A percentile compares a stretch with the other conserved stretches of the same genome.
These are phyloP conservation scores for Crotalus viridis DNA, from an alignment of 2,113 vertebrate genomes.

Conservation along the genomic window DNA sequence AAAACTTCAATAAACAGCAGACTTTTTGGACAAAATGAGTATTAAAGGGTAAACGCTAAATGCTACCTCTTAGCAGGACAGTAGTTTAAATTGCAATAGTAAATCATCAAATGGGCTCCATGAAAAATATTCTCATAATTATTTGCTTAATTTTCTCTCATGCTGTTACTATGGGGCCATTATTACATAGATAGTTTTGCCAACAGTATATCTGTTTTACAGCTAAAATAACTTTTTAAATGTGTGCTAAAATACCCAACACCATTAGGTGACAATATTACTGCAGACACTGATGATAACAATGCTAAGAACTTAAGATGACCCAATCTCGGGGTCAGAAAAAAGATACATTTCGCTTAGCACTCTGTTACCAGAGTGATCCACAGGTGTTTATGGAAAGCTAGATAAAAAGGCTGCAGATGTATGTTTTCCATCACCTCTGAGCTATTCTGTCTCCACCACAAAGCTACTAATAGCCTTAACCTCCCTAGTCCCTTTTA, in stretches of 20 bases:
- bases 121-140: slow-evolving; percentile 36
- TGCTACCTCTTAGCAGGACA: slow-evolving; percentile 30
- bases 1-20: slow-evolving; percentile 25
- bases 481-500: neutral
- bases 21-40: slow-evolving; percentile 25
- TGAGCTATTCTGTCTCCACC: neutral
- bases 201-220: slow-evolving; percentile 20
- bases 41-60: slow-evolving; percentile 37
- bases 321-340: neutral
- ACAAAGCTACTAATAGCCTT: neutral
- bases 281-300: neutral
- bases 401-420: neutral
- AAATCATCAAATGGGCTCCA: slow-evolving; percentile 25
- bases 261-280: neutral
- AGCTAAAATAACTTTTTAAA: slow-evolving; percentile 12
- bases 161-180: neutral
- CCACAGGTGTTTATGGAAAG: neutral
- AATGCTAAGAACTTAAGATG: neutral
- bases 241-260: slow-evolving; percentile 3
- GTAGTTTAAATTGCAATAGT: slow-evolving; percentile 20
- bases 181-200: slow-evolving; percentile 1
- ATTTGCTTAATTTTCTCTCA: slow-evolving; percentile 29
- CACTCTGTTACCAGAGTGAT: neutral
- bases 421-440: neutral
- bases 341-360: neutral